These are phyloP conservation scores for Semibalanus balanoides DNA, from an alignment of 1,140 invertebrate genomes.

Conservation along the genomic window DNA sequence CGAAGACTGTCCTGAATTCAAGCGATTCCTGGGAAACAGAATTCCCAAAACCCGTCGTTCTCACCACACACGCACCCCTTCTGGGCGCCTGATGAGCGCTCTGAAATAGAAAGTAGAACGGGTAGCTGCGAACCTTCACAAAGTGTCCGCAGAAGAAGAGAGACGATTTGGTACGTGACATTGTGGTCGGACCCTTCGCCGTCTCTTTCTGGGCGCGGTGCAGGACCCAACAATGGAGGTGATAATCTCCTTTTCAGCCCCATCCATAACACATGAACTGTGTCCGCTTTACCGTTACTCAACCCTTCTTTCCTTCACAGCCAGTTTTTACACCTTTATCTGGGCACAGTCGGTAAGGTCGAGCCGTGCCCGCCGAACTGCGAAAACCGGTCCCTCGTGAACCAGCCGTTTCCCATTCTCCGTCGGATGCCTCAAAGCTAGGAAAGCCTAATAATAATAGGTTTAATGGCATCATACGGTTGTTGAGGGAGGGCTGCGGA, in stretches of 20 bases:
- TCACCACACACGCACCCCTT: no score
- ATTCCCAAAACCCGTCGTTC: no score
- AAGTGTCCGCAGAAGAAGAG: not conserved
- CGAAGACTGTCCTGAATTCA: no score
- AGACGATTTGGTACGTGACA: not conserved
- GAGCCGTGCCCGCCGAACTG: not conserved
- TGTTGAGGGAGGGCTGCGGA: not conserved
- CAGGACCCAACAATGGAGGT: not conserved
- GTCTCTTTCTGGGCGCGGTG: not conserved
- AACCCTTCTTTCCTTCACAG: not conserved
- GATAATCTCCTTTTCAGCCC: not conserved
- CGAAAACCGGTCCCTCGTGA: not conserved
- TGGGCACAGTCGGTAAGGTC: not conserved
- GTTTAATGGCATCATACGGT: not conserved
- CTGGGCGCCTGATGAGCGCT: not conserved
- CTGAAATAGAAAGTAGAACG: not conserved
- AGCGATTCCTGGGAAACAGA: no score
- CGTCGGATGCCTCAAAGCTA: not conserved
- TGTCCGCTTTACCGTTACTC: not conserved
- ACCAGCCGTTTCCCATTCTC: not conserved
- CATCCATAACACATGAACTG: constrained; percentile 2
- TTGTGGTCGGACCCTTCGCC: not conserved
- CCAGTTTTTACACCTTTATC: constrained; percentile 2
- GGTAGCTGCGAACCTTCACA: not conserved
- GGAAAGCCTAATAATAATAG: not conserved